These are phyloP conservation scores for Spodoptera picta DNA, from an alignment of 2,888 invertebrate species.

Conservation along the genomic window DNA sequence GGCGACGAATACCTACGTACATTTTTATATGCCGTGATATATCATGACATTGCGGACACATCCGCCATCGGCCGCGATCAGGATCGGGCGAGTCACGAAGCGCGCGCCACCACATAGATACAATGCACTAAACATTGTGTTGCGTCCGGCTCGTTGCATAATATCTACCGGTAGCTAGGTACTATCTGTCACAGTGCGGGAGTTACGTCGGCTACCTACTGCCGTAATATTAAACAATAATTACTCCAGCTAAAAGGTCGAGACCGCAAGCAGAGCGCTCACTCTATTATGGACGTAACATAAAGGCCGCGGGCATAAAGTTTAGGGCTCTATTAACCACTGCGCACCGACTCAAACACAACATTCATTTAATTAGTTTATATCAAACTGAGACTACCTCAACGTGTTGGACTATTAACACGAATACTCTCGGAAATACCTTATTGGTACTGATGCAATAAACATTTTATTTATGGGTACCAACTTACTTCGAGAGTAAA, in stretches of 20 bases:
- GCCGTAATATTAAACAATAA: conserved; percentile 74
- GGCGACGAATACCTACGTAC: conserved; percentile 20
- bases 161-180: conserved; percentile 74
- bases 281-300: conserved; percentile 55
- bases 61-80: conserved; percentile 68
- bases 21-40: conserved; percentile 52
- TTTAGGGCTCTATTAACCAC: conserved; percentile 51
- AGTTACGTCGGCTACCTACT: conserved; percentile 67
- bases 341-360: conserved; percentile 28
- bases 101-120: conserved; percentile 61
- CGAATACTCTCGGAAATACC: too few species aligned
- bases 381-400: background rate
- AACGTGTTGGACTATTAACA: too few species aligned
- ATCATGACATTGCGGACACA: conserved; percentile 66
- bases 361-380: conserved; percentile 18
- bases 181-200: conserved; percentile 64
- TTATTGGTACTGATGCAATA: too few species aligned
- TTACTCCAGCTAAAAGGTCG: conserved; percentile 69
- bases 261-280: conserved; percentile 66
- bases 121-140: conserved; percentile 80
- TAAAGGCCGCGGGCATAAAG: conserved; percentile 40
- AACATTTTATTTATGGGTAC: too few species aligned
- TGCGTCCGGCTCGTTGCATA: conserved; percentile 85
- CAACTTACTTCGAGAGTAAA: too few species aligned
- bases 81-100: conserved; percentile 78